phyloP scores from a whole-genome alignment of 2,113 vertebrate genomes.

The Corythornis cristatus region DNA sequence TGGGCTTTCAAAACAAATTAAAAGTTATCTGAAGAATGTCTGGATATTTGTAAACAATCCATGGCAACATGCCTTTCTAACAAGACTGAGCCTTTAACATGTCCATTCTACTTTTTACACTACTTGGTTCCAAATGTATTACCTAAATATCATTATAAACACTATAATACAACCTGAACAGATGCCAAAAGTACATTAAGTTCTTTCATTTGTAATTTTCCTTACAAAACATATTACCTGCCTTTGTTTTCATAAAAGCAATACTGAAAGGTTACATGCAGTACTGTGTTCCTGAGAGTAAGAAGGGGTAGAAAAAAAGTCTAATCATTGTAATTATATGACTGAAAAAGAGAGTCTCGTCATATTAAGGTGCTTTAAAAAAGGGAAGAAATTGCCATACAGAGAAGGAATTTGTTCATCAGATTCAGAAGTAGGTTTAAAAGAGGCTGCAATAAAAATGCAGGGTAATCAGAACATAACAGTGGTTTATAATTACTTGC shows the following conservation, averaged over 20 bases:
- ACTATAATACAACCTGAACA: background rate
- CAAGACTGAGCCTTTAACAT: background rate
- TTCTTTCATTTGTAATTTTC: slow-evolving; percentile 18
- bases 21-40: background rate
- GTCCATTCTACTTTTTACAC: background rate
- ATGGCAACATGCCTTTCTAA: background rate
- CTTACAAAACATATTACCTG: slow-evolving; percentile 43
- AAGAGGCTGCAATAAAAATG: slow-evolving; percentile 49
- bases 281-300: background rate
- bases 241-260: slow-evolving; percentile 34
- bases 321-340: slow-evolving; percentile 51
- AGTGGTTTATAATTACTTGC: slow-evolving; percentile 50
- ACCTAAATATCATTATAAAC: background rate
- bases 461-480: slow-evolving; percentile 47
- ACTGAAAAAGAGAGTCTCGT: slow-evolving; percentile 35
- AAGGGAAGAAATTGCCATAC: slow-evolving; percentile 34
- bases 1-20: background rate
- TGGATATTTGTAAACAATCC: background rate
- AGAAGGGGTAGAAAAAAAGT: background rate
- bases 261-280: background rate
- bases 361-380: slow-evolving; percentile 17
- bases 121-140: background rate
- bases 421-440: slow-evolving; percentile 44
- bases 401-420: slow-evolving; percentile 61
- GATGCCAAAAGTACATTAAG: background rate